These are phyloP conservation scores for Automeris io DNA, from an alignment of 2,888 invertebrate species.

Conservation along the genomic window DNA sequence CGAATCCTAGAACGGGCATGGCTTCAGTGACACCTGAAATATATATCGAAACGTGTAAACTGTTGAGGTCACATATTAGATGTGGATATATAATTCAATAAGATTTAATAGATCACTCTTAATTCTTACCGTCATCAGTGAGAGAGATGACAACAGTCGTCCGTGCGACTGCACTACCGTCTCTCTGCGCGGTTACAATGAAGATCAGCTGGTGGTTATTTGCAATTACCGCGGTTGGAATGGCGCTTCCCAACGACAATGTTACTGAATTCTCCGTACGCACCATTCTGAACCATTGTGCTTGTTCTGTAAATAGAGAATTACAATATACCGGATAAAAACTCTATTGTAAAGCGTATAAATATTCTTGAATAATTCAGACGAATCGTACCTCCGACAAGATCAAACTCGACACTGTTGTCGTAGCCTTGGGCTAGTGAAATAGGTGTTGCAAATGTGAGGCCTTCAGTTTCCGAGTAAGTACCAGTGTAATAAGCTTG, in stretches of 20 bases:
- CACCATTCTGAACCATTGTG: constrained; percentile 20
- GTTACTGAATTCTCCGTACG: constrained; percentile 1
- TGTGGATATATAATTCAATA: not conserved
- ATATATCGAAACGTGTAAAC: not conserved
- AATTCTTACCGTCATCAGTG: not conserved
- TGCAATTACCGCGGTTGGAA: constrained; percentile 6
- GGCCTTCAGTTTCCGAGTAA: constrained; percentile 15
- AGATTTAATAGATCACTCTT: not conserved
- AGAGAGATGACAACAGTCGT: not conserved
- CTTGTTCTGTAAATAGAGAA: constrained; percentile 16
- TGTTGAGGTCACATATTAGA: no score
- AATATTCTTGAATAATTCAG: no score
- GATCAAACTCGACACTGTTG: constrained; percentile 20
- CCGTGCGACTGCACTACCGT: not conserved
- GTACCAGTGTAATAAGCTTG: constrained; percentile 25
- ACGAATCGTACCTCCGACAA: constrained; percentile 31
- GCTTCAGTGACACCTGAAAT: constrained; percentile 17
- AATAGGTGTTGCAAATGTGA: constrained; percentile 17
- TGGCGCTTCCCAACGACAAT: not conserved
- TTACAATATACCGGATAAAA: no score
- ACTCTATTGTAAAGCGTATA: no score
- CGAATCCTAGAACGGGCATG: constrained; percentile 21
- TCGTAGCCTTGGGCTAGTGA: constrained; percentile 22
- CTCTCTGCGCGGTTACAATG: constrained; percentile 15
- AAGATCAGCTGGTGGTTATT: constrained; percentile 19